Conservation (phyloP, 2,888 invertebrate species). For the Lasioglossum pauxillum region DNA sequence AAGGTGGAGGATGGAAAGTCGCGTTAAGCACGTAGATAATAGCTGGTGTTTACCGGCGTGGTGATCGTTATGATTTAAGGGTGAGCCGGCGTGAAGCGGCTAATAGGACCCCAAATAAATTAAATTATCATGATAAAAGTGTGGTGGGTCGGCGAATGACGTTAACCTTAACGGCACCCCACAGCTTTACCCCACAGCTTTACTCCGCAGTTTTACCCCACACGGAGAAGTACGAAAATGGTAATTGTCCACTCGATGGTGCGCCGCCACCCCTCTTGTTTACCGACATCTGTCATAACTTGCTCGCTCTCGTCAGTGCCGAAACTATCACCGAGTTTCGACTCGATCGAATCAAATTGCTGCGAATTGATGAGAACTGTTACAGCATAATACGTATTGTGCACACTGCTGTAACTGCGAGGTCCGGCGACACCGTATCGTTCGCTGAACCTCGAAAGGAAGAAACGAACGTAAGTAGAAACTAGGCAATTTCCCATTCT, state of each 20-base stretch:
- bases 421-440: background rate
- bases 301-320: slow-evolving; percentile 60
- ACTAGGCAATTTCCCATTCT: background rate
- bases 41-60: slow-evolving; percentile 80
- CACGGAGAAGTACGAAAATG: slow-evolving; percentile 75
- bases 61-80: slow-evolving; percentile 80
- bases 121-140: slow-evolving; percentile 83
- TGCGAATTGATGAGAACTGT: background rate
- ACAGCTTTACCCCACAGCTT: slow-evolving; percentile 36
- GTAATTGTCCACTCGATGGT: slow-evolving; percentile 83
- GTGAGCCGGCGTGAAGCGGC: slow-evolving; percentile 79
- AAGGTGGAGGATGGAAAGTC: slow-evolving; percentile 36
- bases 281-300: slow-evolving; percentile 84
- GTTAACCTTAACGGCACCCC: slow-evolving; percentile 59
- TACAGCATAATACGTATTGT: background rate
- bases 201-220: slow-evolving; percentile 46
- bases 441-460: background rate
- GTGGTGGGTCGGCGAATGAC: slow-evolving; percentile 59
- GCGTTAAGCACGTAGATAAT: slow-evolving; percentile 80
- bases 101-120: slow-evolving; percentile 82
- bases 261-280: slow-evolving; percentile 80
- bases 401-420: background rate
- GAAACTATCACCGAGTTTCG: slow-evolving; percentile 25
- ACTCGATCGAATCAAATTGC: background rate
- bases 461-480: background rate